A percentile compares a stretch with the other conserved stretches of the same genome.
Conservation (phyloP, 2,797 vertebrate genomes). For the Protonibea diacanthus region DNA sequence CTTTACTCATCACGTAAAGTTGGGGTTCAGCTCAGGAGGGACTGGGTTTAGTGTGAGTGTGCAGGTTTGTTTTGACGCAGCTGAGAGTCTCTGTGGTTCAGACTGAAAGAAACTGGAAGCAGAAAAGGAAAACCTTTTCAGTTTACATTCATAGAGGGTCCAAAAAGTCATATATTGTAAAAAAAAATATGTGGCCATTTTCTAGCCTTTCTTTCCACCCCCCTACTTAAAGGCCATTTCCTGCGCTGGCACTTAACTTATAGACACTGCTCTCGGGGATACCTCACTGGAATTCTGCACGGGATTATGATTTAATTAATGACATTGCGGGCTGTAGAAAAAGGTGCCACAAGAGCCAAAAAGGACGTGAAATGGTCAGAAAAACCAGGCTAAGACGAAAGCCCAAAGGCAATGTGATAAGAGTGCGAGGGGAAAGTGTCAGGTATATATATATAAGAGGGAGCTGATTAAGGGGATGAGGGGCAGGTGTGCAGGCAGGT, state of each 20-base stretch:
- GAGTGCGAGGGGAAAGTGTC: too few species aligned
- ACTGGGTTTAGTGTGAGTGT: constrained; percentile 19
- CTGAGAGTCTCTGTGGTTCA: not conserved
- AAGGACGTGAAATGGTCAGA: not conserved
- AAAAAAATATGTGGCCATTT: too few species aligned
- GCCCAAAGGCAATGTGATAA: not conserved
- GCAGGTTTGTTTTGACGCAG: constrained; percentile 5
- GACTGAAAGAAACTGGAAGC: not conserved
- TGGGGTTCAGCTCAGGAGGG: constrained; percentile 29
- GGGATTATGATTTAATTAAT: not conserved
- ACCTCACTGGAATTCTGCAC: not conserved
- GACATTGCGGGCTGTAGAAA: not conserved
- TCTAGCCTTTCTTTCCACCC: not conserved
- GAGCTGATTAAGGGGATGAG: not conserved
- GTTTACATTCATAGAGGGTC: too few species aligned
- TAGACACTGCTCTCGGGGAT: not conserved
- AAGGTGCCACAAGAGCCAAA: not conserved
- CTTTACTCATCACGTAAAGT: constrained; percentile 39
- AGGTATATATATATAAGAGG: not conserved
- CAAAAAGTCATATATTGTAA: too few species aligned
- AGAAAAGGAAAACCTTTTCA: not conserved
- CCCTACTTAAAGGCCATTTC: not conserved
- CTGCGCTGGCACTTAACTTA: too few species aligned
- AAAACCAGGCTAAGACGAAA: not conserved
- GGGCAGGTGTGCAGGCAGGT: constrained; percentile 13